These are phyloP conservation scores for Rynchops niger DNA, from an alignment of 2,113 vertebrate species.

Conservation along the genomic window DNA sequence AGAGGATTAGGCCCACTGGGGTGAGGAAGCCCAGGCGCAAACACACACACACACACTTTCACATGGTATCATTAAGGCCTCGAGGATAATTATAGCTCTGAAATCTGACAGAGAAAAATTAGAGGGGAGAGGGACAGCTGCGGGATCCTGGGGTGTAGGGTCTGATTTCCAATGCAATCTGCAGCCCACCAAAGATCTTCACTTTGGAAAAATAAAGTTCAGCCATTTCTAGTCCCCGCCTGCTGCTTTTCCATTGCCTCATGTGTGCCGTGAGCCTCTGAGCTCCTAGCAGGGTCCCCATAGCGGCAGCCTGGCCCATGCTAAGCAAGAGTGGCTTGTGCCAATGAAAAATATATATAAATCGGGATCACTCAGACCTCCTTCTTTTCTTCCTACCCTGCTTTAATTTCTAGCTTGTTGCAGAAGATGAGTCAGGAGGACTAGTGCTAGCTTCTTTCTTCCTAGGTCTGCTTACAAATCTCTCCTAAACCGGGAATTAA, in stretches of 20 bases:
- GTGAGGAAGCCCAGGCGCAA: slow-evolving; percentile 66
- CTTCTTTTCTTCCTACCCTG: neutral
- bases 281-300: slow-evolving; percentile 16
- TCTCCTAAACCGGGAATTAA: neutral
- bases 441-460: neutral
- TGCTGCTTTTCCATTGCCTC: slow-evolving; percentile 74
- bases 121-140: slow-evolving; percentile 89
- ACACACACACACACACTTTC: slow-evolving; percentile 68
- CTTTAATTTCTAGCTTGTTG: neutral
- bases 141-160: slow-evolving; percentile 60
- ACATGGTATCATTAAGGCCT: slow-evolving; percentile 80
- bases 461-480: neutral
- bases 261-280: slow-evolving; percentile 5
- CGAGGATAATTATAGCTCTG: slow-evolving; percentile 87
- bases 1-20: slow-evolving; percentile 77
- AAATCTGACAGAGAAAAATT: slow-evolving; percentile 93
- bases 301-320: neutral
- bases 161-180: slow-evolving; percentile 82
- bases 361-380: neutral
- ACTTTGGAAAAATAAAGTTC: slow-evolving; percentile 68
- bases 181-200: slow-evolving; percentile 67
- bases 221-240: slow-evolving; percentile 39
- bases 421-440: neutral
- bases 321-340: slow-evolving; percentile 23
- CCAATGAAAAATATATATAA: slow-evolving; percentile 44